phyloP scores from a whole-genome alignment of 2,888 invertebrate species.

The Cryptocephalus moraei region DNA sequence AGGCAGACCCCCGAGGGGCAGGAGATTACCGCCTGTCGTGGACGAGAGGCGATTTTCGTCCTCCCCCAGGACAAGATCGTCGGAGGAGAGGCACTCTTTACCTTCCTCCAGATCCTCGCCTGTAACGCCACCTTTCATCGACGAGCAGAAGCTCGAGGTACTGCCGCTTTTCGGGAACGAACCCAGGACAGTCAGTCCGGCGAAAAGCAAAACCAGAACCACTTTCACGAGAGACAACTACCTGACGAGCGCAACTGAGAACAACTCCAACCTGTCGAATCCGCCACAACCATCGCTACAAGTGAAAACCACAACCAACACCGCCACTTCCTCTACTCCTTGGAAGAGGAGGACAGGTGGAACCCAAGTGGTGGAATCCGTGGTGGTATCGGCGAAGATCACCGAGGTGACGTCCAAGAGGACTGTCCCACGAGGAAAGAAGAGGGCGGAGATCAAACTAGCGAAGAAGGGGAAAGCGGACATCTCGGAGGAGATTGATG shows the following conservation, averaged over 20 bases:
- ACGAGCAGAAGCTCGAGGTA: conserved; percentile 34
- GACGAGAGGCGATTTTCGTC: conserved; percentile 14
- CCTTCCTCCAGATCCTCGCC: conserved; percentile 13
- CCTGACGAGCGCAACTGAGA: conserved; percentile 23
- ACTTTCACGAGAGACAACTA: conserved; percentile 13
- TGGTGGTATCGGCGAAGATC: conserved; percentile 30
- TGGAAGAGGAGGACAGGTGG: conserved; percentile 11
- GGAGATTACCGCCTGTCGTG: conserved; percentile 3
- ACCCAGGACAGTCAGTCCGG: conserved; percentile 24
- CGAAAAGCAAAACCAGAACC: conserved; percentile 6
- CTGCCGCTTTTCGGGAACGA: conserved; percentile 34
- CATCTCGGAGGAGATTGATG: conserved; percentile 46
- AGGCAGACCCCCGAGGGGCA: conserved; percentile 20
- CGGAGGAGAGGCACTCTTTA: neutral
- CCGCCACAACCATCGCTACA: conserved; percentile 11
- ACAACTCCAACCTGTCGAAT: conserved; percentile 21
- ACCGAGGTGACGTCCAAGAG: conserved; percentile 32
- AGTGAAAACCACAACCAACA: conserved; percentile 13
- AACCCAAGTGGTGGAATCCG: conserved; percentile 26
- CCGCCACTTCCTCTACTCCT: conserved; percentile 17
- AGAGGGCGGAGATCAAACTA: conserved; percentile 23
- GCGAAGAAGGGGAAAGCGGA: conserved; percentile 15
- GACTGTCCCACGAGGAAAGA: conserved; percentile 24
- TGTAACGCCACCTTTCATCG: conserved; percentile 24
- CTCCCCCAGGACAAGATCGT: conserved; percentile 2